Percentiles rank a stretch among this genome's conserved stretches.
These are phyloP conservation scores for Leptinotarsa juncta DNA, from an alignment of 2,888 invertebrate species.

Conservation along the genomic window DNA sequence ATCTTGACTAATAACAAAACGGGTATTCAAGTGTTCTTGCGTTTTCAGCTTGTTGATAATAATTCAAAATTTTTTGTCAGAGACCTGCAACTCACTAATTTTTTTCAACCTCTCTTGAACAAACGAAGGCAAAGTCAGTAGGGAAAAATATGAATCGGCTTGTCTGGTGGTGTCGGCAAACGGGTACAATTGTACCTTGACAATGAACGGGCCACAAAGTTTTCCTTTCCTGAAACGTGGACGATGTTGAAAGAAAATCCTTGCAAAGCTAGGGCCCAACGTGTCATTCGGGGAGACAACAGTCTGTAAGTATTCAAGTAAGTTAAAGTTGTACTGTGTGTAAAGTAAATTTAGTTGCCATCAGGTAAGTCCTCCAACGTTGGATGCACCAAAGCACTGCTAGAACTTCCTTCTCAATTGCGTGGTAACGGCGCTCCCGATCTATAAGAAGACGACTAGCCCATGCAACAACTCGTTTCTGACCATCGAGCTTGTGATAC, in stretches of 20 bases:
- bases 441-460: slow-evolving; percentile 30
- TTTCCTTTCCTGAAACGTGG: slow-evolving; percentile 26
- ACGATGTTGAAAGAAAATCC: slow-evolving; percentile 48
- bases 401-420: slow-evolving; percentile 31
- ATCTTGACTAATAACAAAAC: not conserved
- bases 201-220: slow-evolving; percentile 1
- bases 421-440: slow-evolving; percentile 32
- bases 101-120: not conserved
- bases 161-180: not conserved
- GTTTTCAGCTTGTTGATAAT: not conserved
- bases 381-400: no score
- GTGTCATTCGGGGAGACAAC: no score
- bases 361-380: no score
- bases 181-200: not conserved
- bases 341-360: not conserved
- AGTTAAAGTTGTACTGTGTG: not conserved
- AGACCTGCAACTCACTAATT: not conserved
- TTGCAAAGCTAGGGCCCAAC: slow-evolving; percentile 41
- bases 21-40: no score
- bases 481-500: not conserved
- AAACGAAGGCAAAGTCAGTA: not conserved
- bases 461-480: slow-evolving; percentile 24
- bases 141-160: not conserved
- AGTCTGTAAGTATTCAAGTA: no score
- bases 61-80: not conserved